Evolutionary conservation across 2,113 vertebrate genomes (phyloP), one percentile per base, ranked within the genome.

Genomic region (Anser brachyrhynchus): DNA sequence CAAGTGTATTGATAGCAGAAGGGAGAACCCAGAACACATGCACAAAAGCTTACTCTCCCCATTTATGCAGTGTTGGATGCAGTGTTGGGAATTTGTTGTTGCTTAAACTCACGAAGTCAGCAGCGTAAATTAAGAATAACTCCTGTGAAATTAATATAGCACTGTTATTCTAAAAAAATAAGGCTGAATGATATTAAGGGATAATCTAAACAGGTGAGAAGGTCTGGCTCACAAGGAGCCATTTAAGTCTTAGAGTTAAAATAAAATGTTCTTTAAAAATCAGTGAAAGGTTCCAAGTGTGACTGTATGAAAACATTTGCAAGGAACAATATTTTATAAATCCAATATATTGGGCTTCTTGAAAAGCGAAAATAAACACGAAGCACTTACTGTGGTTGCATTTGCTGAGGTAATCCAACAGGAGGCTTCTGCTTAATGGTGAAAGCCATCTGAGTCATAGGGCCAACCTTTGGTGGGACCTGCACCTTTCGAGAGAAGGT

Each of bases 301-400:
- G 5, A 41, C 5, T 61, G 37, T 33, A 70, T 49, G 11, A 64
- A 85, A 92, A 89, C 11, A 43, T 16, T 72, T 69, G 13, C 31
- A 90, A 80, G 15, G 33, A 89, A 64, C 11, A 55, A n/a, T 0
- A 0, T 80, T 87, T 52, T 69, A 57, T 20, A 90, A n/a, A 57
- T 51, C 17, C 71, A 52, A 87, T 3, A 65, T 10, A 73, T 3
- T 8, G 7, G 29, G 66, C 62, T 58, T 44, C 11, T 58, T n/a
- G 28, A 14, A 95, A 65, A 94, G 37, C 17, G 78, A 83, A 81
- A n/a, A 64, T 41, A 29, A 65, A 26, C 15, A 52, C 51, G 65
- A 61, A 64, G 87, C 54, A 99, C 99, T 99, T 98, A 99, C 99
- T 99, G 99, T 84, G 99, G 98, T 87, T 98, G 99, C 71, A 98